Conservation (phyloP, 2,888 invertebrate species). For the Dermolepida albohirtum region DNA sequence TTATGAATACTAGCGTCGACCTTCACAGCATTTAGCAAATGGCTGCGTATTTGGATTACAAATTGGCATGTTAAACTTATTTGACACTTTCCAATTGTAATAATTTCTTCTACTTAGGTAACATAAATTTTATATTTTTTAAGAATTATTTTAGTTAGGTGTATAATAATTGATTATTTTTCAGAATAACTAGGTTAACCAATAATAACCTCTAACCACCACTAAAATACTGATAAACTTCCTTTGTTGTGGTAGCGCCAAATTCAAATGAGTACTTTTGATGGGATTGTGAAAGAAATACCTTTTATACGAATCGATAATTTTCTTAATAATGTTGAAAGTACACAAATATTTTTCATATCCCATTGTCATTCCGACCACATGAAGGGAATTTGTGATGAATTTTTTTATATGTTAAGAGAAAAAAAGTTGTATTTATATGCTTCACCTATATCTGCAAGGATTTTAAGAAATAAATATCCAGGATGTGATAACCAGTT, state of each 20-base stretch:
- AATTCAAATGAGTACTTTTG: constrained; percentile 69
- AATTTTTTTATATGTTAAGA: constrained; percentile 58
- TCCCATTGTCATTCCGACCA: constrained; percentile 78
- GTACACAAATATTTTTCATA: constrained; percentile 71
- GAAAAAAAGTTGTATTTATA: constrained; percentile 55
- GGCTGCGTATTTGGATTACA: constrained; percentile 49
- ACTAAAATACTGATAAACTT: constrained; percentile 58
- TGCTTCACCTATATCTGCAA: constrained; percentile 57
- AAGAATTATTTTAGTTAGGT: constrained; percentile 12
- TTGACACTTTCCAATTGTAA: background rate
- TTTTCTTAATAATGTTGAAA: constrained; percentile 66
- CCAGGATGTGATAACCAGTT: constrained; percentile 53
- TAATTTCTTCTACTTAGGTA: constrained; percentile 6
- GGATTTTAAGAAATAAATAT: constrained; percentile 55
- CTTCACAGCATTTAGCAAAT: constrained; percentile 55
- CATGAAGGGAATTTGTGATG: constrained; percentile 67
- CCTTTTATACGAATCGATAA: constrained; percentile 73
- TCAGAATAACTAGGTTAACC: constrained; percentile 62
- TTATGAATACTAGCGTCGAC: constrained; percentile 63
- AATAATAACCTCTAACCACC: constrained; percentile 61
- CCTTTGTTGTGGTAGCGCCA: constrained; percentile 43
- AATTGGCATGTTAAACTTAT: constrained; percentile 28
- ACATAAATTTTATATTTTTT: constrained; percentile 22
- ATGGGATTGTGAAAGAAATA: constrained; percentile 72
- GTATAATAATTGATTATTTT: constrained; percentile 31